Percentiles rank a stretch among this genome's conserved stretches.
These are phyloP conservation scores for Anticlea derivata DNA, from an alignment of 2,888 invertebrate genomes.

Conservation along the genomic window DNA sequence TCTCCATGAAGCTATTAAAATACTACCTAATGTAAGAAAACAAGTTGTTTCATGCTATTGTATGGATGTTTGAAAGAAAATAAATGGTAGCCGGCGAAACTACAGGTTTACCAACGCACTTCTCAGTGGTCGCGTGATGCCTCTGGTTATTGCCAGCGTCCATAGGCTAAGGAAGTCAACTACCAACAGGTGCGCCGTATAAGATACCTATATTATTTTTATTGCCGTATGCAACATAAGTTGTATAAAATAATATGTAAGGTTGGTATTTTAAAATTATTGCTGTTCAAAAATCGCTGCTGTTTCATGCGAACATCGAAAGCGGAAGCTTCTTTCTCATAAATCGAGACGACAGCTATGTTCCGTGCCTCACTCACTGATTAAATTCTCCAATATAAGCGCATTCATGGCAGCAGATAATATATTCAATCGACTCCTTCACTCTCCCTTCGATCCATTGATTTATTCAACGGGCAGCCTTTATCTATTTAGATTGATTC, in stretches of 20 bases:
- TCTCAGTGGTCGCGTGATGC: too few relatives aligned
- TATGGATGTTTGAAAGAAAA: slow-evolving; percentile 18
- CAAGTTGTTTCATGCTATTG: not conserved
- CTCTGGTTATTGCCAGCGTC: too few relatives aligned
- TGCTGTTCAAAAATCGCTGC: slow-evolving; percentile 47
- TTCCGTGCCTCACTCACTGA: slow-evolving; percentile 57
- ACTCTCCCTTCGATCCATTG: slow-evolving; percentile 52
- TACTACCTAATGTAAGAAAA: not conserved
- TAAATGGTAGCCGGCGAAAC: too few relatives aligned
- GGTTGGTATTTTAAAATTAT: slow-evolving; percentile 46
- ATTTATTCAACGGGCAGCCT: slow-evolving; percentile 43
- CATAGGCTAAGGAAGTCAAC: too few relatives aligned
- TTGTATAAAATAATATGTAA: too few relatives aligned
- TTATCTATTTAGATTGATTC: slow-evolving; percentile 34
- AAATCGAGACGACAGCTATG: slow-evolving; percentile 57
- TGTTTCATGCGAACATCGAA: slow-evolving; percentile 46
- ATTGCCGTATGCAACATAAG: too few relatives aligned
- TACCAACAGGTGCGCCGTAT: too few relatives aligned
- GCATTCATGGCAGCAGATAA: slow-evolving; percentile 64
- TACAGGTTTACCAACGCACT: too few relatives aligned
- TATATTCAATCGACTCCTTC: slow-evolving; percentile 58
- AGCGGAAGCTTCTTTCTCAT: slow-evolving; percentile 61
- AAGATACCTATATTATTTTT: too few relatives aligned
- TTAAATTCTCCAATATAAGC: slow-evolving; percentile 69
- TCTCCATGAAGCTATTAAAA: slow-evolving; percentile 6